These are phyloP conservation scores for Gymnoscelis rufifasciata DNA, from an alignment of 2,888 invertebrate species.

Conservation along the genomic window DNA sequence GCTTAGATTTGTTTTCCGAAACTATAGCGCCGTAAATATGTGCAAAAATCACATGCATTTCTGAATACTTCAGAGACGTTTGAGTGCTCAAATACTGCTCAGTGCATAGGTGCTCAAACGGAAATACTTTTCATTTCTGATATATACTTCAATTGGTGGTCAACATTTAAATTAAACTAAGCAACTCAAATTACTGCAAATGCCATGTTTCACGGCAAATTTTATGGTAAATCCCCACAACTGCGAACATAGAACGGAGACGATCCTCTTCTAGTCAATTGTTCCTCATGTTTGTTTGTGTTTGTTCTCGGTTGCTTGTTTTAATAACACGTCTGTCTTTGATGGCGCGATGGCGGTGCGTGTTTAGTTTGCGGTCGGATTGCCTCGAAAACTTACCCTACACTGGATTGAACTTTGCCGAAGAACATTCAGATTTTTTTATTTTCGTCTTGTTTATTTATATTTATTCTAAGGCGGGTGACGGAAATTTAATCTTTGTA, in stretches of 20 bases:
- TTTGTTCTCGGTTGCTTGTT: slow-evolving; percentile 73
- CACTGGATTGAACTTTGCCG: slow-evolving; percentile 36
- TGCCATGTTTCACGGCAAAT: slow-evolving; percentile 28
- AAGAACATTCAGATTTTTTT: slow-evolving; percentile 5
- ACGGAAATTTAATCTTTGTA: slow-evolving; percentile 6
- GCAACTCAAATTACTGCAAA: neutral
- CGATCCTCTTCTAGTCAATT: slow-evolving; percentile 63
- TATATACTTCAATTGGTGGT: too few relatives aligned
- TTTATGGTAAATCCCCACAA: slow-evolving; percentile 54
- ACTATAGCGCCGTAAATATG: too few relatives aligned
- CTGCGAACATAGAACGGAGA: slow-evolving; percentile 38
- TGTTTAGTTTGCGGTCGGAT: slow-evolving; percentile 64
- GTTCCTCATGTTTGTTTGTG: slow-evolving; percentile 72
- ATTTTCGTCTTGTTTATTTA: slow-evolving; percentile 14
- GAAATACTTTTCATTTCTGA: too few relatives aligned
- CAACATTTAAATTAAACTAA: neutral
- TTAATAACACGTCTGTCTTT: slow-evolving; percentile 76
- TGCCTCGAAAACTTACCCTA: slow-evolving; percentile 49
- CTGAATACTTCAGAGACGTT: too few relatives aligned
- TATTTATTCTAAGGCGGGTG: slow-evolving; percentile 12
- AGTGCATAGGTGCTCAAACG: too few relatives aligned
- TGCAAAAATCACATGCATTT: too few relatives aligned
- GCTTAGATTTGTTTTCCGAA: too few relatives aligned
- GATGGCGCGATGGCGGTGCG: slow-evolving; percentile 63
- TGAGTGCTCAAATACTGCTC: too few relatives aligned